Base-by-base conservation (phyloP, 2,888 invertebrate species). In the Atrina japonica region DNA sequence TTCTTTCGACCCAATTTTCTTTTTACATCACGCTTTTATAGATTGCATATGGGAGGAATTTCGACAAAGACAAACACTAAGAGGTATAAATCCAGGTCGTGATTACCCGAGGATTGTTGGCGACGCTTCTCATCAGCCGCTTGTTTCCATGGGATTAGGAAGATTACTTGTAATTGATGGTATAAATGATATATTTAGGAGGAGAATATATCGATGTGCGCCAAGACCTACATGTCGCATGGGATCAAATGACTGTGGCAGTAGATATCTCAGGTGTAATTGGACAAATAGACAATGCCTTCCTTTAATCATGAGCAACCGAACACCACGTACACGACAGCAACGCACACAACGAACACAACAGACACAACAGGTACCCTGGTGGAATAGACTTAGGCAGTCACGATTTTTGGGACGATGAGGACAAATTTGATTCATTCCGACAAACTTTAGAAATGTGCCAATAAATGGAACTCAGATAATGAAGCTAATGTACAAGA, bases 1-100 rank as follows among this genome's bases (percentile, higher is more conserved):
- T 0, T 78, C 86, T 1, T 83, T 77, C 61, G 87, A 87, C 61
- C 84, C 85, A 0, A 50, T 83, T 23, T 87, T 86, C 67, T 87
- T 79, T 72, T 43, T 82, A 6, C 83, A 85, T 66, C 85, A 86
- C 60, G 81, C 84, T 0, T 86, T 80, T 60, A 78, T 85, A 6
- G 87, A 87, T 67, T 83, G 79, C 73, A 45, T 86, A n/a, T 85
- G 85, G 85, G 83, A 83, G 55, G 73, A 83, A 50, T 87, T 85
- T 70, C 65, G 84, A 61, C 67, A 77, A 9, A 81, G 77, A 25
- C 82, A 83, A 59, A 73, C 79, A 64, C 63, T 66, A 70, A 66
- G 72, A 55, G 80, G 81, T 3, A 78, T 82, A 6, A 76, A 84
- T 60, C 83, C 82, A 0, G 60, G 70, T 1, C 69, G 78, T 53